phyloP scores from a whole-genome alignment of 2,888 invertebrate species.

The Bombylius discolor region DNA sequence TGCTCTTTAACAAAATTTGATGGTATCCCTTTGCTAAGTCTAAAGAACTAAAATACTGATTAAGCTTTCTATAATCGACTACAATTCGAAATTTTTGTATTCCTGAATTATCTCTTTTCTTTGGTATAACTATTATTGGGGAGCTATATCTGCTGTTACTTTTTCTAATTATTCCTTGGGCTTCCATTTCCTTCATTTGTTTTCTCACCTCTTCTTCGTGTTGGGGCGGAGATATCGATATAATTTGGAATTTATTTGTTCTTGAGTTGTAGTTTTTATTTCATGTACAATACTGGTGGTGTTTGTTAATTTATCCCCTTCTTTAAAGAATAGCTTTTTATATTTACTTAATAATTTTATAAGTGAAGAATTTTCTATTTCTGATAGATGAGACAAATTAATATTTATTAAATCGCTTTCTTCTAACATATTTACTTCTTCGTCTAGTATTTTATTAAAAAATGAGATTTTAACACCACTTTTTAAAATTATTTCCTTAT shows the following conservation, averaged over 20 bases:
- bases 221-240: not conserved
- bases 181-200: slow-evolving; percentile 1
- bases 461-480: too few relatives aligned
- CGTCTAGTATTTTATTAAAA: too few relatives aligned
- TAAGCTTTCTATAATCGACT: slow-evolving; percentile 8
- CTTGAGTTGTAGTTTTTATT: slow-evolving; percentile 5
- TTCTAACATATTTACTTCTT: too few relatives aligned
- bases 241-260: not conserved
- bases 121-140: slow-evolving; percentile 6
- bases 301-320: slow-evolving; percentile 4
- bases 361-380: slow-evolving; percentile 1
- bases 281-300: slow-evolving; percentile 4
- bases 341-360: slow-evolving; percentile 3
- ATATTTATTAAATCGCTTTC: too few relatives aligned
- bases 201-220: slow-evolving; percentile 5
- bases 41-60: slow-evolving; percentile 10
- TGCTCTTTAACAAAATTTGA: slow-evolving; percentile 9
- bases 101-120: slow-evolving; percentile 9
- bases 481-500: too few relatives aligned
- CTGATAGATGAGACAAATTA: not conserved
- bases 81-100: slow-evolving; percentile 8
- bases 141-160: slow-evolving; percentile 1
- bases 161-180: not conserved
- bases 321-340: slow-evolving; percentile 3
- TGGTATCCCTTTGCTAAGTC: slow-evolving; percentile 12